Base-by-base conservation (phyloP, 2,888 invertebrate species). In the Perdita meconis region DNA sequence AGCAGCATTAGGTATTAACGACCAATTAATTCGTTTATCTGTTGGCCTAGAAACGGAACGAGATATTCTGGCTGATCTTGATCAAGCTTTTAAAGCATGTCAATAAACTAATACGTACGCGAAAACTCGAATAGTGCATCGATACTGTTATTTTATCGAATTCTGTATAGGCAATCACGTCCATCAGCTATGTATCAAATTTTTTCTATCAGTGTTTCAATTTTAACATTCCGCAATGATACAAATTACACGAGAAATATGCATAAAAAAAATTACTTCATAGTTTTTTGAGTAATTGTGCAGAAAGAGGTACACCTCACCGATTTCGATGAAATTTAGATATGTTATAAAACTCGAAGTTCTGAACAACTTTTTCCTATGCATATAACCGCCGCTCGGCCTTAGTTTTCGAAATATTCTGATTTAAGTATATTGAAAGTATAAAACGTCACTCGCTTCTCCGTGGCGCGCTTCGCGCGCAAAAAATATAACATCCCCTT, bases 31-130 rank as follows among this genome's bases (percentile, higher is more conserved):
- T 65, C 94, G 99, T 80, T 92, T 99, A 34, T 98, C 98, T 0
- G 96, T 98, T 63, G 99, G 99, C 2, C 93, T 99, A 36, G 99
- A 99, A 93, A 96, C 97, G 85, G 93, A 94, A 2, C 95, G 96
- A 47, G 99, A 99, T 93, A 94, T 99, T 63, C 94, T 98, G 61
- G 93, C 94, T 10, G 99, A 99, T 93, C 92, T 99, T 44, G 94
- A 96, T 78, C 95, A 96, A 91, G 98, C 98, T 6, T 93, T 99
- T 10, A 94, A 94, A 75, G 92, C 91, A 73, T 86, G 90, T 59
- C 76, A 84, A 60, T 87, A 44, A 86, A 55, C 12, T 47, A 24
- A 19, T 38, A n/a, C n/a, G 42, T 10, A 44, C n/a, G n/a, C 26
- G 16, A 26, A 47, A 12, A 16, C 34, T 3, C 10, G 10, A 30